Conservation (phyloP, 1,140 invertebrate species). For the Papilio polytes region DNA sequence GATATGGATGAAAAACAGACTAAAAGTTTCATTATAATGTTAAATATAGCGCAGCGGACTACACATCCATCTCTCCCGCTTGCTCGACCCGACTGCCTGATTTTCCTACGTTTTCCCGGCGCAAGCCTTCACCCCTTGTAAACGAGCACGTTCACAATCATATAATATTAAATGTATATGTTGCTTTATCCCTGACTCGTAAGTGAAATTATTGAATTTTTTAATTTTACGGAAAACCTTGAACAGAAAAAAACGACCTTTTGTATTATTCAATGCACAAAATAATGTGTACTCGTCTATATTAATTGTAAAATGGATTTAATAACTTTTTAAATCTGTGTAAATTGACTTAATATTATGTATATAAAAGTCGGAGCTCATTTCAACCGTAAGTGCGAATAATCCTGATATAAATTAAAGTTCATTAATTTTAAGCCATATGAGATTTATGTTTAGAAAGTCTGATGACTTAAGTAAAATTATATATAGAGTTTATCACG, state of each 20-base stretch:
- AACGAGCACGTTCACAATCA: slow-evolving; percentile 78
- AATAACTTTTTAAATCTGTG: too few relatives aligned
- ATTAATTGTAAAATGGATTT: neutral
- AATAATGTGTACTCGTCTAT: neutral
- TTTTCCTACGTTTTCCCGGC: slow-evolving; percentile 81
- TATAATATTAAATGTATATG: slow-evolving; percentile 65
- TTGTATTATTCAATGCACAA: neutral
- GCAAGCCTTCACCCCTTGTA: slow-evolving; percentile 82
- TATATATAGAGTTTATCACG: neutral
- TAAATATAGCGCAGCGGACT: slow-evolving; percentile 51
- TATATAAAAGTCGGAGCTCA: neutral
- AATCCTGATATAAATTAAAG: neutral
- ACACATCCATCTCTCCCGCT: slow-evolving; percentile 66
- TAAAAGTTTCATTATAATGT: slow-evolving; percentile 73
- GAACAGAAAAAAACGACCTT: neutral
- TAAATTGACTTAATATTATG: neutral
- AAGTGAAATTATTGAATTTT: slow-evolving; percentile 11
- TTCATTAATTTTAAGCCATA: neutral
- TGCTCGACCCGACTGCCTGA: slow-evolving; percentile 79
- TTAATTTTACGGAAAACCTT: neutral
- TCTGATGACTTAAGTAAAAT: neutral
- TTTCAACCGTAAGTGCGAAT: neutral
- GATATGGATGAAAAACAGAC: slow-evolving; percentile 67
- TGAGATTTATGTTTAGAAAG: neutral
- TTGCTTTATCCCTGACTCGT: slow-evolving; percentile 32